Evolutionary conservation across 2,888 invertebrate genomes (phyloP), one percentile per base, ranked within the genome.

Genomic region (Pachycephus smyrnensis): DNA sequence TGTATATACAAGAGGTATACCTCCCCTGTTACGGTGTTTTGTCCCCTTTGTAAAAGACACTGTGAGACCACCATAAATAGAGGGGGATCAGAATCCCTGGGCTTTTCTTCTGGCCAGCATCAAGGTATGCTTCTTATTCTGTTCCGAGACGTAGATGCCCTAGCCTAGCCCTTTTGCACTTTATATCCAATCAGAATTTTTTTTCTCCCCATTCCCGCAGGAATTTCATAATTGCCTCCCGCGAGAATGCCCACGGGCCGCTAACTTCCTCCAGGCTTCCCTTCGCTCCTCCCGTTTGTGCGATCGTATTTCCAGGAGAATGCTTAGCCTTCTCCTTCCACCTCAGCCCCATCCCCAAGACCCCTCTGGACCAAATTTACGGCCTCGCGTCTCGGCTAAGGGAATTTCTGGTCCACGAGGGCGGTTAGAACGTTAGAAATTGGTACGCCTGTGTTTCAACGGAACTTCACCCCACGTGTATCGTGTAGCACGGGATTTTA

Each of bases 401-500:
- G 23, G 55, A 23, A 55, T 55, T 55, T 55, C 55, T 55, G 9
- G 23, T 55, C 55, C 55, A 55, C 23, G 55, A 23, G 23, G 23
- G 55, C 55, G 55, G 55, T 55, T 55, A 23, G 55, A 23, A 55
- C 55, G 55, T 55, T 55, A 55, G 55, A 55, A 55, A 23, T 55
- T 55, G 55, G 55, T 55, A 23, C 55, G 55, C 55, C 55, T 55
- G 55, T 55, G 55, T 55, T 55, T 55, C 55, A 55, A 55, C 55
- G 55, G 15, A 55, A 55, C 23, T 55, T 55, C 55, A 55, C 71
- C 71, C 32, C 71, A 31, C 71, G 31, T 23, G 71, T 33, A 71
- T 71, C 71, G 71, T 71, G 71, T 71, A 71, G 71, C 71, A 71
- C 55, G 71, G 32, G 71, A 31, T 32, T 71, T 11, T 71, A 71